Conservation (phyloP, 2,113 vertebrate species). For the Lutjanus erythropterus region DNA sequence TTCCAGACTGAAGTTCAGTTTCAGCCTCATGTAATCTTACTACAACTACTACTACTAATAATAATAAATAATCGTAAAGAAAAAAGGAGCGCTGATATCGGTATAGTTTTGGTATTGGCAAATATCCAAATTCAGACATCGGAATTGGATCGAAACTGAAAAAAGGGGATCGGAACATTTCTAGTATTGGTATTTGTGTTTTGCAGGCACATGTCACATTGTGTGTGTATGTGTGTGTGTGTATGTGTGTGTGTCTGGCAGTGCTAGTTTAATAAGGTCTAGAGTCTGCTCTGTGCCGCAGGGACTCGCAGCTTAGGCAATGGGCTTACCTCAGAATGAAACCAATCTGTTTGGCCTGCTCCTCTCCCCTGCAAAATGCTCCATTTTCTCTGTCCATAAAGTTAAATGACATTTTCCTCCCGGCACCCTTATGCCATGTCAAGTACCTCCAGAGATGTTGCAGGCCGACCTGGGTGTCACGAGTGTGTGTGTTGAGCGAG, state of each 20-base stretch:
- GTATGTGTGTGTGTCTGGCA: conserved; percentile 68
- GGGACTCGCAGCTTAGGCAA: conserved; percentile 78
- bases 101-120: too few species aligned
- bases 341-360: conserved; percentile 85
- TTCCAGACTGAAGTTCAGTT: too few species aligned
- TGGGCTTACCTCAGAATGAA: conserved; percentile 84
- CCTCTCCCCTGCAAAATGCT: conserved; percentile 79
- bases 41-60: too few species aligned
- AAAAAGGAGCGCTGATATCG: too few species aligned
- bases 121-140: too few species aligned
- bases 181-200: conserved; percentile 71
- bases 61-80: too few species aligned
- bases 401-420: conserved; percentile 84
- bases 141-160: too few species aligned
- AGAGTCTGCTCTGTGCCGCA: conserved; percentile 80
- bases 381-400: conserved; percentile 81
- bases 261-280: conserved; percentile 83
- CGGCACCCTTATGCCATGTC: conserved; percentile 68
- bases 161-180: too few species aligned
- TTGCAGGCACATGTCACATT: conserved; percentile 72
- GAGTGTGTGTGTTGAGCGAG: conserved; percentile 62
- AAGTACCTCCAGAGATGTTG: conserved; percentile 74
- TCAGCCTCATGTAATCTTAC: too few species aligned
- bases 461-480: conserved; percentile 74
- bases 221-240: conserved; percentile 52